Evolutionary conservation across 2,888 invertebrate species (phyloP).

Genomic region (Plutella xylostella): DNA sequence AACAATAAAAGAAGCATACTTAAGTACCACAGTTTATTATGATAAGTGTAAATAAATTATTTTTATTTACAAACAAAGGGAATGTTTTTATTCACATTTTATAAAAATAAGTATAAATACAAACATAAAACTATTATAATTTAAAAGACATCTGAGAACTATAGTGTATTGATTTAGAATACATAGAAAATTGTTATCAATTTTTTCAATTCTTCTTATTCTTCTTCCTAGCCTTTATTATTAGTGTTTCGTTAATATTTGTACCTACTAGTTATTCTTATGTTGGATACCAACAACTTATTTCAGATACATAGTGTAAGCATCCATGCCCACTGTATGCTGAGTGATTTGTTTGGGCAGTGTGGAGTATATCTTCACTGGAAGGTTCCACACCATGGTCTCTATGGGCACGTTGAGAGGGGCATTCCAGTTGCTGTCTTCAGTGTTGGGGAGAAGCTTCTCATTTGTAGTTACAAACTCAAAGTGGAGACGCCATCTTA

Average conservation of each 20-base stretch:
- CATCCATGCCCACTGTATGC: conserved; percentile 63
- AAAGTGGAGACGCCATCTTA: conserved; percentile 96
- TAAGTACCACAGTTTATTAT: too few species aligned
- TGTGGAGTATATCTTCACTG: conserved; percentile 93
- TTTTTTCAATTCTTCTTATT: too few species aligned
- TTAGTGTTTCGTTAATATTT: too few species aligned
- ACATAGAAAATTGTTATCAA: too few species aligned
- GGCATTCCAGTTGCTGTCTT: conserved; percentile 81
- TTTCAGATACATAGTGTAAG: conserved; percentile 47
- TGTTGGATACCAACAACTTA: too few species aligned
- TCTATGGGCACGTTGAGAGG: conserved; percentile 91
- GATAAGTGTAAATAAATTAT: conserved; percentile 3
- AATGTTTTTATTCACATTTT: conserved; percentile 1
- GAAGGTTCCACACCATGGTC: conserved; percentile 99
- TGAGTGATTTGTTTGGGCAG: conserved; percentile 85
- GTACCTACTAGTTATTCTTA: too few species aligned
- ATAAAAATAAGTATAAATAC: too few species aligned
- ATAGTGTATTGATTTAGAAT: too few species aligned
- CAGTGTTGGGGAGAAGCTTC: conserved; percentile 68
- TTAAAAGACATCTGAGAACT: too few species aligned
- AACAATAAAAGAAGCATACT: conserved; percentile 30
- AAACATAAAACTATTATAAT: too few species aligned
- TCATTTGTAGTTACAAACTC: conserved; percentile 93
- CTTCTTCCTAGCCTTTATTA: too few species aligned
- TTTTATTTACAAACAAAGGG: background rate